Conservation (phyloP, 2,888 invertebrate genomes). For the Andricus quercusramuli region DNA sequence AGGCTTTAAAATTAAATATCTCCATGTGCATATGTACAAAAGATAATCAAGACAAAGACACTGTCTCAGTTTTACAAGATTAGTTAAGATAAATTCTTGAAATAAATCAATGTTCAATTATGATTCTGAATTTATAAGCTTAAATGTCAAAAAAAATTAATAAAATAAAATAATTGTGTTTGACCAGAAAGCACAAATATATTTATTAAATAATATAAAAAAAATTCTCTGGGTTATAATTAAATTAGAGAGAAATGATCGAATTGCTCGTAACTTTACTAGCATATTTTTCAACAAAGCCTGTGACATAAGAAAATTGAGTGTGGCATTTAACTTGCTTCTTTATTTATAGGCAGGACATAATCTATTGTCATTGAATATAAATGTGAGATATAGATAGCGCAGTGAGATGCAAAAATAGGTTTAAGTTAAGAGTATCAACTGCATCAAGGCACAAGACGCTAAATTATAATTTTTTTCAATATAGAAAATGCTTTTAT, state of each 20-base stretch:
- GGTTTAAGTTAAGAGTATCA: neutral
- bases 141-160: neutral
- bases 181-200: neutral
- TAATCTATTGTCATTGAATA: neutral
- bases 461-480: neutral
- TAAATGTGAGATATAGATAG: neutral
- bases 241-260: too few species aligned
- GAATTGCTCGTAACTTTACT: too few species aligned
- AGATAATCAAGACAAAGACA: slow-evolving; percentile 7
- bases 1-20: slow-evolving; percentile 11
- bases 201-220: neutral
- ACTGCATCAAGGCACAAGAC: neutral
- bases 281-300: neutral
- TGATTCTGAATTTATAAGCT: neutral
- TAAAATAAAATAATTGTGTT: neutral
- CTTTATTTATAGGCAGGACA: neutral
- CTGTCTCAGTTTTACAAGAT: neutral
- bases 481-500: neutral
- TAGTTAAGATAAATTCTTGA: neutral
- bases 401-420: neutral
- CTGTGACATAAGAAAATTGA: neutral
- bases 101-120: neutral
- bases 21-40: neutral
- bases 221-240: neutral
- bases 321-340: neutral